phyloP scores from a whole-genome alignment of 1,140 invertebrate species.

The Drosophila parvula region DNA sequence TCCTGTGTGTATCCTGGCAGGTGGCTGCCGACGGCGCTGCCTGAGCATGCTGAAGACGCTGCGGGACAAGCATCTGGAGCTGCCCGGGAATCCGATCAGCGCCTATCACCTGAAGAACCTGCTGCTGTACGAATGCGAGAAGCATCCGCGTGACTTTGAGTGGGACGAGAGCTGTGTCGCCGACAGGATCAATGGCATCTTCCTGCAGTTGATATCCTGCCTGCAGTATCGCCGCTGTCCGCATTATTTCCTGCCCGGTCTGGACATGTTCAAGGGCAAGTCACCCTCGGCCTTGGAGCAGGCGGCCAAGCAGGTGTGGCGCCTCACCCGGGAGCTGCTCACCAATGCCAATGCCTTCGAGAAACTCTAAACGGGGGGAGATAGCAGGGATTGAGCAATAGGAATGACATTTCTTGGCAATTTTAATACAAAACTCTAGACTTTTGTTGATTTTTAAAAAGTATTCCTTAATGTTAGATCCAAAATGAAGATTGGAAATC shows the following conservation, averaged over 20 bases:
- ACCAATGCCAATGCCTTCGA: conserved; percentile 96
- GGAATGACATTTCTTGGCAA: not conserved
- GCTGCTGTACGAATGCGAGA: conserved; percentile 97
- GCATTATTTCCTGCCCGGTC: conserved; percentile 94
- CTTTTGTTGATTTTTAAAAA: not conserved
- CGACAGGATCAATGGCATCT: conserved; percentile 96
- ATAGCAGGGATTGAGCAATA: not conserved
- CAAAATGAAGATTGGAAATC: not conserved
- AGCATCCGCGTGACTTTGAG: conserved; percentile 95
- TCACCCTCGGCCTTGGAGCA: conserved; percentile 93
- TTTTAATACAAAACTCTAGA: not conserved
- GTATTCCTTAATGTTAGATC: not conserved
- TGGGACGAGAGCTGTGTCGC: conserved; percentile 96
- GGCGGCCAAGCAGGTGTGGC: conserved; percentile 96
- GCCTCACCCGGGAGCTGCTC: conserved; percentile 94
- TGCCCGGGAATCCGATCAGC: conserved; percentile 93
- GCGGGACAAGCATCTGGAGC: conserved; percentile 94
- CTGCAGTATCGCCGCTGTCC: conserved; percentile 96
- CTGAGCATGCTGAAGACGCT: conserved; percentile 95
- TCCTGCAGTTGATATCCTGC: conserved; percentile 96
- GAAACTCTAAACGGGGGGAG: conserved; percentile 89
- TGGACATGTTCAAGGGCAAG: conserved; percentile 95
- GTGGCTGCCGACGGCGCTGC: conserved; percentile 91
- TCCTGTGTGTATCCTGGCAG: conserved; percentile 24
- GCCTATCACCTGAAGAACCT: conserved; percentile 95